Evolutionary conservation across 1,140 invertebrate species (phyloP).

Genomic region (Drosophila kikkawai): DNA sequence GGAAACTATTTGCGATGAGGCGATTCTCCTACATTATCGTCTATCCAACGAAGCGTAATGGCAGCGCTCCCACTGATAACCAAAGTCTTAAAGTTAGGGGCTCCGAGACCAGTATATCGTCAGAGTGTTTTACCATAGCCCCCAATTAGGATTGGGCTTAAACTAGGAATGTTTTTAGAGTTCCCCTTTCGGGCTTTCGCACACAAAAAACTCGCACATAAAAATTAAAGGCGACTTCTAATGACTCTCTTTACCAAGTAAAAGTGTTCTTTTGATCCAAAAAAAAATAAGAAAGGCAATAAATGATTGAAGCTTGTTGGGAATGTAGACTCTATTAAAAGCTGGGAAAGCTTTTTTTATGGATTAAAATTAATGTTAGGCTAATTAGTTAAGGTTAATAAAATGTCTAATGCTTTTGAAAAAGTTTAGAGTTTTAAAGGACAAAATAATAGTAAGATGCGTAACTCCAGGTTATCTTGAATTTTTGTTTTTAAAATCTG

Average conservation of each 20-base stretch:
- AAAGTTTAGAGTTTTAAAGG: neutral
- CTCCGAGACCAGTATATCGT: conserved; percentile 55
- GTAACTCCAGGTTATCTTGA: neutral
- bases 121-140: conserved; percentile 48
- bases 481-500: too few species aligned
- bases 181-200: conserved; percentile 32
- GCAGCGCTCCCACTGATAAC: conserved; percentile 19
- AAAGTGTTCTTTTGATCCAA: conserved; percentile 22
- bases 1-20: conserved; percentile 25
- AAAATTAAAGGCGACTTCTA: conserved; percentile 19
- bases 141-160: conserved; percentile 27
- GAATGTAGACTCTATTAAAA: neutral
- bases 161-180: conserved; percentile 8
- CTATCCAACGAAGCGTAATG: conserved; percentile 22
- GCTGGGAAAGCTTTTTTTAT: neutral
- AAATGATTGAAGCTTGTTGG: neutral
- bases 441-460: neutral
- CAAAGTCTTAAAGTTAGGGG: conserved; percentile 20
- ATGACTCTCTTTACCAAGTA: conserved; percentile 22
- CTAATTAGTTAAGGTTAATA: neutral
- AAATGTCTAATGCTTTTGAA: neutral
- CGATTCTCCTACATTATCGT: conserved; percentile 37
- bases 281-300: conserved; percentile 27
- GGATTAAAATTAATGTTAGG: neutral
- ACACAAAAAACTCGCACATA: conserved; percentile 39